Conservation (phyloP, 2,888 invertebrate species). For the Plebejus anna region DNA sequence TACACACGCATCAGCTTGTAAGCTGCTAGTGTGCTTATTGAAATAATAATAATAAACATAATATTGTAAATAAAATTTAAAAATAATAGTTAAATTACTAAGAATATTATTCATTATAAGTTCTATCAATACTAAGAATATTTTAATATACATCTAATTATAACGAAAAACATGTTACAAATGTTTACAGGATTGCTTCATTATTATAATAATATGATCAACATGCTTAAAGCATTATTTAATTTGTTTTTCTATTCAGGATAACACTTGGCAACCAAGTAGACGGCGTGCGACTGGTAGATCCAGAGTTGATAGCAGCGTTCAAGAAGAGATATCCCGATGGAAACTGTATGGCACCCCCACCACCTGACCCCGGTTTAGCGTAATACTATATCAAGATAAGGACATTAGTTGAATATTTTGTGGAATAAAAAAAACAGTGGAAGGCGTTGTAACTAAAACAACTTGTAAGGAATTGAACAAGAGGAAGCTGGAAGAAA, state of each 20-base stretch:
- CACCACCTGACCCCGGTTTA: slow-evolving; percentile 76
- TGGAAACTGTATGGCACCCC: slow-evolving; percentile 87
- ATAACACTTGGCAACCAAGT: slow-evolving; percentile 98
- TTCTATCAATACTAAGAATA: too few species aligned
- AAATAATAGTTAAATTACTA: too few species aligned
- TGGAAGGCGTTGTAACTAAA: neutral
- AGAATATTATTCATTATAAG: too few species aligned
- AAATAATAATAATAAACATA: too few species aligned
- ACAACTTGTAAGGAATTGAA: neutral
- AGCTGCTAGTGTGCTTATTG: too few species aligned
- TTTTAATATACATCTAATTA: too few species aligned
- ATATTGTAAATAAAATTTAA: too few species aligned
- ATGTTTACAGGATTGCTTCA: too few species aligned
- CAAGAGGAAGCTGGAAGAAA: neutral
- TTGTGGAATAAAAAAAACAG: neutral
- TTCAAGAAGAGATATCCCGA: slow-evolving; percentile 97
- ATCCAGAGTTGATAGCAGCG: slow-evolving; percentile 92
- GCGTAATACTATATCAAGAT: slow-evolving; percentile 42
- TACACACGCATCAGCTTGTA: too few species aligned
- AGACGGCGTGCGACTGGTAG: slow-evolving; percentile 95
- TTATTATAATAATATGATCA: too few species aligned
- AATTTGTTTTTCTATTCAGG: slow-evolving; percentile 53
- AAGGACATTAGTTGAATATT: neutral
- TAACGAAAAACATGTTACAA: too few species aligned
- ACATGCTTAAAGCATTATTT: too few species aligned